Evolutionary conservation across 2,888 invertebrate species (phyloP).

Genomic region (Synanthedon vespiformis): DNA sequence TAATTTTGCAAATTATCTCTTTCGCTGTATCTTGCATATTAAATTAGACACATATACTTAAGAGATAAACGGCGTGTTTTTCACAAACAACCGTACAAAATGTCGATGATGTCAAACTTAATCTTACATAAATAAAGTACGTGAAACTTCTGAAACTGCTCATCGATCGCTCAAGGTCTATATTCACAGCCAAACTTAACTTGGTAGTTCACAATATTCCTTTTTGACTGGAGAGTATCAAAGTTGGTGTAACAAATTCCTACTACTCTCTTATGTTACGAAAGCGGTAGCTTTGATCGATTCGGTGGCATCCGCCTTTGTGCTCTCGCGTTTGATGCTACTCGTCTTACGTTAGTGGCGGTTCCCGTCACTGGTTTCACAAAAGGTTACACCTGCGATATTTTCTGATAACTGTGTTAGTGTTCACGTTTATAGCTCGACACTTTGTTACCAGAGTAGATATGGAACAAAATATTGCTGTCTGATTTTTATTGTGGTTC

Average conservation of each 20-base stretch:
- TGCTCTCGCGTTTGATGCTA: slow-evolving; percentile 2
- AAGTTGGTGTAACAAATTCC: not conserved
- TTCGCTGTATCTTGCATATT: too few species aligned
- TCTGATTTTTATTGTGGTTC: too few species aligned
- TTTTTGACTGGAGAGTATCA: not conserved
- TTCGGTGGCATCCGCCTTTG: slow-evolving; percentile 1
- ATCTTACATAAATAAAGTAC: too few species aligned
- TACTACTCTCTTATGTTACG: not conserved
- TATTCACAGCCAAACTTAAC: not conserved
- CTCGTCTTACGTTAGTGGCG: not conserved
- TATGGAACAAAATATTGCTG: too few species aligned
- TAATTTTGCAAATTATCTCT: too few species aligned
- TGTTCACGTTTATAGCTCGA: too few species aligned
- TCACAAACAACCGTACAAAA: too few species aligned
- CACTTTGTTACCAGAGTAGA: too few species aligned
- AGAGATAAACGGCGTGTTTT: too few species aligned
- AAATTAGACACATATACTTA: too few species aligned
- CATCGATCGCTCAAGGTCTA: not conserved
- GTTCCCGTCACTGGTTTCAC: not conserved
- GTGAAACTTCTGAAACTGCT: too few species aligned
- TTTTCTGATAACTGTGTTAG: slow-evolving; percentile 4
- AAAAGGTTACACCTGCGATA: slow-evolving; percentile 2
- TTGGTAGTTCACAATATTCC: not conserved
- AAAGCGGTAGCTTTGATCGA: slow-evolving; percentile 1
- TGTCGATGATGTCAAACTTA: too few species aligned